phyloP scores from a whole-genome alignment of 2,113 vertebrate genomes.

The Percopsis transmontana region DNA sequence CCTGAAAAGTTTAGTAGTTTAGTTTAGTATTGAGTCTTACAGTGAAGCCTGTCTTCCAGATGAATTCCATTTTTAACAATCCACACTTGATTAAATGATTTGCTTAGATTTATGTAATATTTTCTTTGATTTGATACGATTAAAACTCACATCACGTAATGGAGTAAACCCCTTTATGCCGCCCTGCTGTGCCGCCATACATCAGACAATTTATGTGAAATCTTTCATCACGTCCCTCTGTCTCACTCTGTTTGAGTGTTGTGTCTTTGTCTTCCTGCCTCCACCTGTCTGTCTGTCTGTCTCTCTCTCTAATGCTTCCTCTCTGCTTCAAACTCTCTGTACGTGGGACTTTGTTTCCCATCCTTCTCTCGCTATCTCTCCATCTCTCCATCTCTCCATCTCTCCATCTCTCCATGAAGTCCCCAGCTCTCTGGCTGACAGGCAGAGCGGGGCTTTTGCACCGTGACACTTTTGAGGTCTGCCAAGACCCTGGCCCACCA shows the following conservation, averaged over 20 bases:
- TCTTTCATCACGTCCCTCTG: background rate
- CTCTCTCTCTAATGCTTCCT: background rate
- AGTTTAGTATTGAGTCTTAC: too few relatives aligned
- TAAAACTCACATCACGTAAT: background rate
- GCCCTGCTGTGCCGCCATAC: background rate
- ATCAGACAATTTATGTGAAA: conserved; percentile 13
- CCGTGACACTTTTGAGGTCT: too few relatives aligned
- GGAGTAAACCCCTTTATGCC: background rate
- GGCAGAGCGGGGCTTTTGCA: too few relatives aligned
- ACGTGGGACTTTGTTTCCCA: too few relatives aligned
- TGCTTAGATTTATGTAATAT: too few relatives aligned
- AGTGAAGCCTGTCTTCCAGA: too few relatives aligned
- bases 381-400: background rate
- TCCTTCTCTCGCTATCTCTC: background rate
- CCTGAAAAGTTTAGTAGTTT: too few relatives aligned
- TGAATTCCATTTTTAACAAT: too few relatives aligned
- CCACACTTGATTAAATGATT: too few relatives aligned
- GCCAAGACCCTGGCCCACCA: too few relatives aligned
- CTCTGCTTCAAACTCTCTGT: background rate
- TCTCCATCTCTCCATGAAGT: background rate
- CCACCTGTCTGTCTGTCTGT: background rate
- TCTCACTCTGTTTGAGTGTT: background rate
- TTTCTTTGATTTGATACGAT: background rate
- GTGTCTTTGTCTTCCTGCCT: background rate
- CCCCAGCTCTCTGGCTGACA: background rate